phyloP scores from a whole-genome alignment of 2,888 invertebrate genomes.

The Carpatolechia fugitivella region DNA sequence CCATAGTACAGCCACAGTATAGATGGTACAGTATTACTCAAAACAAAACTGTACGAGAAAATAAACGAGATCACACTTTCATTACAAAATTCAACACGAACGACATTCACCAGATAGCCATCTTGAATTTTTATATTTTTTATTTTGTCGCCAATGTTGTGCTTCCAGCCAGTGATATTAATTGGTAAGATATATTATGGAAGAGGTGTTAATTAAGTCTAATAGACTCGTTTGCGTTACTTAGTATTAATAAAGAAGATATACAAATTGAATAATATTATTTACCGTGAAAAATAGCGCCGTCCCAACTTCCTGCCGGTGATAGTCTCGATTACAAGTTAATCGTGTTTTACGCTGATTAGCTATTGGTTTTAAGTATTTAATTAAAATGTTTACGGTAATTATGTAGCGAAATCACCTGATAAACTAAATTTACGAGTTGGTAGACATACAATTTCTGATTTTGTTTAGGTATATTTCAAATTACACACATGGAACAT shows the following conservation, averaged over 20 bases:
- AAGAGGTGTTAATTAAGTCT: conserved; percentile 58
- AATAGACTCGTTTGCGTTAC: conserved; percentile 27
- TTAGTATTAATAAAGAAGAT: conserved; percentile 16
- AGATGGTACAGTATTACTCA: background rate
- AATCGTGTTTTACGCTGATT: conserved; percentile 4
- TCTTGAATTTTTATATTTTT: conserved; percentile 8
- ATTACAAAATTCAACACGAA: conserved; percentile 14
- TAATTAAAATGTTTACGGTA: too few relatives aligned
- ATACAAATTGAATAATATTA: conserved; percentile 13
- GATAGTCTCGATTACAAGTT: background rate
- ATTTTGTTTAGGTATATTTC: too few relatives aligned
- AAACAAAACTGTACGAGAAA: conserved; percentile 1
- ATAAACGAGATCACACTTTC: conserved; percentile 16
- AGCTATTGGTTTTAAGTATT: background rate
- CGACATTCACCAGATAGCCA: conserved; percentile 8
- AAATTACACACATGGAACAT: too few relatives aligned
- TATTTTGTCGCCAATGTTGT: conserved; percentile 4
- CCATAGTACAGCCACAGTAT: too few relatives aligned
- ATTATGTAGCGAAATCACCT: too few relatives aligned
- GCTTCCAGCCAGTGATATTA: conserved; percentile 26
- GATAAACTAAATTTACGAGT: too few relatives aligned
- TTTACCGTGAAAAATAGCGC: conserved; percentile 13
- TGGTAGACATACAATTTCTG: too few relatives aligned
- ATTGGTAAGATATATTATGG: conserved; percentile 52
- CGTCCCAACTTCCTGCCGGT: conserved; percentile 7